These are phyloP conservation scores for Pogonocherus hispidulus DNA, from an alignment of 2,888 invertebrate genomes.

Conservation along the genomic window DNA sequence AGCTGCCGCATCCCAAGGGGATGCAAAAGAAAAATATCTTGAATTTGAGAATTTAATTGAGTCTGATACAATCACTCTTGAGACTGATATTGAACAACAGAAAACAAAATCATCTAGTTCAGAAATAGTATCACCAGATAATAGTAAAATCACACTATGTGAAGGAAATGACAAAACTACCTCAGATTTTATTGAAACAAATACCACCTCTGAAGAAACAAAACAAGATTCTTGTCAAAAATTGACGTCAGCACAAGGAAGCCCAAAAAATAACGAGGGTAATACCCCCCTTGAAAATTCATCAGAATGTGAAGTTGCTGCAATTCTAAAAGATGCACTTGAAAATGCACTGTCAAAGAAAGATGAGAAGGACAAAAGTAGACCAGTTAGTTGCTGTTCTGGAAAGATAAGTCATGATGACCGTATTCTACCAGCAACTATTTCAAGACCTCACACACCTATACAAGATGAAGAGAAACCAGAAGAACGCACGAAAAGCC, in stretches of 20 bases:
- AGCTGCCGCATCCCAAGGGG: no score
- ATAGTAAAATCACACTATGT: no score
- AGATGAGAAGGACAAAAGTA: conserved; percentile 14
- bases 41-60: no score
- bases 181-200: not conserved
- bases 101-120: no score
- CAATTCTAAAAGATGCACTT: conserved; percentile 1
- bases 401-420: conserved; percentile 42
- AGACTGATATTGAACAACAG: no score
- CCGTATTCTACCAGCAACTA: conserved; percentile 41
- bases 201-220: not conserved
- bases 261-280: not conserved
- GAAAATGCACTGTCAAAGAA: conserved; percentile 7
- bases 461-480: conserved; percentile 13
- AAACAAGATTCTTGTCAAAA: not conserved
- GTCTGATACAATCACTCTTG: no score
- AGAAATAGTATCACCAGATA: no score
- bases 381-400: conserved; percentile 36
- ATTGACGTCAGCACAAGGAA: not conserved
- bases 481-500: conserved; percentile 4
- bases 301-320: not conserved
- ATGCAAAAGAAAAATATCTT: no score
- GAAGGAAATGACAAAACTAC: not conserved
- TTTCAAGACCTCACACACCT: conserved; percentile 45
- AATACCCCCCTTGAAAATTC: not conserved